Conservation (phyloP, 64 coral and sea anemone genomes). For the Montipora sp. region DNA sequence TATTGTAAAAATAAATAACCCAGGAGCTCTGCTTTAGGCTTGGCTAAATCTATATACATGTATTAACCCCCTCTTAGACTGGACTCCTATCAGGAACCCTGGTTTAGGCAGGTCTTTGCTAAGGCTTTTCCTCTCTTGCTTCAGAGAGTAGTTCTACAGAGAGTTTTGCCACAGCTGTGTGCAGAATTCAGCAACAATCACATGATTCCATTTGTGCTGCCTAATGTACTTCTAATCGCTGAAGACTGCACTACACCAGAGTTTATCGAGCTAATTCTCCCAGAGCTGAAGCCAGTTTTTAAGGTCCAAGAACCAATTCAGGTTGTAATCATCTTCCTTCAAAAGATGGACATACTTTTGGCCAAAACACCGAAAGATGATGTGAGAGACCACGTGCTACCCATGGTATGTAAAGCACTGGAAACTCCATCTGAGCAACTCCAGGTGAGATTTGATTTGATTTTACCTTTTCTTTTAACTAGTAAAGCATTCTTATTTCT, state of each 20-base stretch:
- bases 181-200: constrained; percentile 87
- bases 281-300: constrained; percentile 95
- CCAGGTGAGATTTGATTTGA: constrained; percentile 53
- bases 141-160: constrained; percentile 89
- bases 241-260: constrained; percentile 87
- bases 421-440: constrained; percentile 86
- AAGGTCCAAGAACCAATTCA: constrained; percentile 97
- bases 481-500: not conserved
- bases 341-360: constrained; percentile 91
- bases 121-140: not conserved
- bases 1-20: no score
- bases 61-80: no score
- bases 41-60: no score
- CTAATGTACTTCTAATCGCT: constrained; percentile 91
- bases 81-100: not conserved
- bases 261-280: constrained; percentile 79
- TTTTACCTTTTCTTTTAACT: not conserved
- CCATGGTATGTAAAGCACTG: constrained; percentile 94
- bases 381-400: constrained; percentile 84
- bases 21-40: no score
- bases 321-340: constrained; percentile 93
- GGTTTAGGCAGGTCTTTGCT: not conserved
- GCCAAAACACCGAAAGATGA: constrained; percentile 94
- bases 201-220: constrained; percentile 97
- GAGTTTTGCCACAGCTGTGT: constrained; percentile 91